phyloP scores from a whole-genome alignment of 2,113 vertebrate genomes.

The Aptenodytes forsteri region DNA sequence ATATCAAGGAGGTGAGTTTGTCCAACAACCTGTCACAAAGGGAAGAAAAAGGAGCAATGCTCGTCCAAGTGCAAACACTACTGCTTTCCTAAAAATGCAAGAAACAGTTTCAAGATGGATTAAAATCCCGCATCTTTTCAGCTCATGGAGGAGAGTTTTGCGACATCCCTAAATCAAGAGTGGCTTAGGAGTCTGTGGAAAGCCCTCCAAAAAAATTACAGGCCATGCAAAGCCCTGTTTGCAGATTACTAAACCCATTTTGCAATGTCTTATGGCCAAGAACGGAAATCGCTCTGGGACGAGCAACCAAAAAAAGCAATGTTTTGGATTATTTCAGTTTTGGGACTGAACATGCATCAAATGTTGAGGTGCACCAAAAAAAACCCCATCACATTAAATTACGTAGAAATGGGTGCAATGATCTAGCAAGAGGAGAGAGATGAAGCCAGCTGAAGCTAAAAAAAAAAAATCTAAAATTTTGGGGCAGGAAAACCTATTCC shows the following conservation, averaged over 20 bases:
- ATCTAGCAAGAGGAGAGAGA: not conserved
- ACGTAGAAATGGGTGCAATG: not conserved
- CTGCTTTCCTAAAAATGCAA: not conserved
- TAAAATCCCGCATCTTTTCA: not conserved
- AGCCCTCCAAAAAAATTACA: not conserved
- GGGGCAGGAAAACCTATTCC: not conserved
- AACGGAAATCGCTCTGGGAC: accelerated
- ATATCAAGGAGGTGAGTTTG: not conserved
- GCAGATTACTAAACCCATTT: not conserved
- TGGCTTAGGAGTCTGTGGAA: not conserved
- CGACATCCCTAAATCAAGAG: not conserved
- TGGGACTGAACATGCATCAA: not conserved
- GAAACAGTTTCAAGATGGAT: not conserved
- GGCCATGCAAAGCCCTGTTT: not conserved
- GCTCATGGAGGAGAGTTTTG: not conserved
- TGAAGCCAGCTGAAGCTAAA: not conserved
- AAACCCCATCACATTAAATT: accelerated
- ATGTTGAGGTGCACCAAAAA: not conserved
- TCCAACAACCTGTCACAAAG: accelerated
- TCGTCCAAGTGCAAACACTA: not conserved
- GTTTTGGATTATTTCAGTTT: not conserved
- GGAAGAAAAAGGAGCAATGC: not conserved
- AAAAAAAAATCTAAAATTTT: not conserved
- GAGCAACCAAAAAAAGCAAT: not conserved
- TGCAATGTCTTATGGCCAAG: not conserved